Conservation (phyloP, 2,113 vertebrate genomes). For the Pomatostomus ruficeps region DNA sequence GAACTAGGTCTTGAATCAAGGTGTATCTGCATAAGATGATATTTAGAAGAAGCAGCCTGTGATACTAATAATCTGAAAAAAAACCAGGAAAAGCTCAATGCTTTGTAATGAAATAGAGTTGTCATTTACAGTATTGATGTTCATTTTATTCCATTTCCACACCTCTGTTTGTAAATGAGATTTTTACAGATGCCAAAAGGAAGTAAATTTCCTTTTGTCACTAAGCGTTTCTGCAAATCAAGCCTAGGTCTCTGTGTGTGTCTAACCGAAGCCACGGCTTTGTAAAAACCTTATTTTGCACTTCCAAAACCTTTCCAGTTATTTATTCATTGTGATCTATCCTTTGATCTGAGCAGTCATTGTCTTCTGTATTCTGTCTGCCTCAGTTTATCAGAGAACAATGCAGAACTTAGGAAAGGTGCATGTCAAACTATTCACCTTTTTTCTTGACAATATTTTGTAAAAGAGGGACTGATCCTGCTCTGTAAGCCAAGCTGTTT, state of each 20-base stretch:
- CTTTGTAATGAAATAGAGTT: not conserved
- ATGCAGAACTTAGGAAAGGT: not conserved
- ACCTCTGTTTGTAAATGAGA: not conserved
- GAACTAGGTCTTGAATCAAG: not conserved
- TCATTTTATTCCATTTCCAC: not conserved
- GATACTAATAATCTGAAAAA: not conserved
- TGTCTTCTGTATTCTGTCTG: not conserved
- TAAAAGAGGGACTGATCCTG: not conserved
- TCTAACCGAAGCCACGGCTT: not conserved
- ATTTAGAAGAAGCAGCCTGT: not conserved
- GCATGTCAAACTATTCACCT: not conserved
- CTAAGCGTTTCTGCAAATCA: not conserved
- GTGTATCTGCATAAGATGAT: not conserved
- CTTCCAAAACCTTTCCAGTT: not conserved
- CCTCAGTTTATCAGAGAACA: not conserved
- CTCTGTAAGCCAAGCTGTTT: not conserved
- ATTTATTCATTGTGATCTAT: not conserved
- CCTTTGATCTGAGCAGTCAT: not conserved
- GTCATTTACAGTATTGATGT: not conserved
- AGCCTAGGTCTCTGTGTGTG: not conserved
- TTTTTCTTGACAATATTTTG: not conserved
- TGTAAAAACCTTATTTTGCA: not conserved
- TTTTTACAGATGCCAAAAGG: not conserved
- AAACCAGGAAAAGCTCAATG: not conserved
- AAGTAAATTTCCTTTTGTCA: not conserved